Conservation (phyloP, 2,797 vertebrate genomes). For the Hafferia zeledoni region DNA sequence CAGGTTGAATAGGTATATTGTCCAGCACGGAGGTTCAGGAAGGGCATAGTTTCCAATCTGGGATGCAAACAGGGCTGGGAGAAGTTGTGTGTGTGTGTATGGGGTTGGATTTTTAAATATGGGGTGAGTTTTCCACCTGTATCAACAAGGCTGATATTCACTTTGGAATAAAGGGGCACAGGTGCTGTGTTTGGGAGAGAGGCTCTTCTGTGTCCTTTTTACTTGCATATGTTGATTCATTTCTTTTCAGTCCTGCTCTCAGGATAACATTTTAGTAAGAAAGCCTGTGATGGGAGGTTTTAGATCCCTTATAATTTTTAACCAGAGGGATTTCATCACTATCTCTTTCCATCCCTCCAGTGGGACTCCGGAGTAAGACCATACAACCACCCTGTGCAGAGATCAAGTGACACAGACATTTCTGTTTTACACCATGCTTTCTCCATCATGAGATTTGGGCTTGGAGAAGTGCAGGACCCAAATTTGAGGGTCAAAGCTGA, state of each 20-base stretch:
- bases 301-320: background rate
- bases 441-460: background rate
- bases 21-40: conserved; percentile 50
- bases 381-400: accelerated
- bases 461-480: background rate
- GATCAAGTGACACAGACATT: accelerated
- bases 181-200: background rate
- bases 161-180: background rate
- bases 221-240: background rate
- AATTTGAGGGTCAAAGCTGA: background rate
- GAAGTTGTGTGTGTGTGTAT: background rate
- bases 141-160: background rate
- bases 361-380: background rate
- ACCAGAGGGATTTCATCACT: background rate
- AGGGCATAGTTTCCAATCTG: conserved; percentile 37
- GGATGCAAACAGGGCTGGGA: conserved; percentile 32
- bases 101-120: background rate
- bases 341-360: background rate
- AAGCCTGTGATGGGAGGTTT: background rate
- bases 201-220: background rate
- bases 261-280: background rate
- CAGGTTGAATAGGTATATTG: conserved; percentile 75
- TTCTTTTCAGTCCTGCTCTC: background rate
- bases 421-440: background rate
- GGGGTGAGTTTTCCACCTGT: background rate